A percentile compares a stretch with the other conserved stretches of the same genome.
phyloP scores from a whole-genome alignment of 2,888 invertebrate genomes.

The Portevinia maculata region DNA sequence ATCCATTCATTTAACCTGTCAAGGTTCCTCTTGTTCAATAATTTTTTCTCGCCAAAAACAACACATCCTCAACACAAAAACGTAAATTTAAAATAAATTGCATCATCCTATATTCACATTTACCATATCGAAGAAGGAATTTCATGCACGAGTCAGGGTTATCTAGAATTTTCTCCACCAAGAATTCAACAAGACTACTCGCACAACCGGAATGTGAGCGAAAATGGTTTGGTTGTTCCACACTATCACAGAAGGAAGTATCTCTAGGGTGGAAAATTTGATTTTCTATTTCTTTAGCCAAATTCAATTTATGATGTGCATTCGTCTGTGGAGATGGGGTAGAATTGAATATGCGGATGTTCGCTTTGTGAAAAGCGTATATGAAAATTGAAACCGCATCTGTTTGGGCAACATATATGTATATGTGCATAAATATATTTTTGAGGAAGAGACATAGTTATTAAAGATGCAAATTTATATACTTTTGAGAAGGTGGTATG shows the following conservation, averaged over 20 bases:
- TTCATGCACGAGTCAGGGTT: slow-evolving; percentile 43
- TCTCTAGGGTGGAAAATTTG: slow-evolving; percentile 64
- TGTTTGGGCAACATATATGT: no score
- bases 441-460: no score
- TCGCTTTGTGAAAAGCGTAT: not conserved
- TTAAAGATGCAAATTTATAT: no score
- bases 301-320: slow-evolving; percentile 72
- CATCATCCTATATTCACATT: not conserved
- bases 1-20: no score
- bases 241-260: slow-evolving; percentile 1
- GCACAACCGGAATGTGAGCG: slow-evolving; percentile 18
- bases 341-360: not conserved
- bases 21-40: no score
- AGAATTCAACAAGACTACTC: slow-evolving; percentile 1
- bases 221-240: slow-evolving; percentile 8
- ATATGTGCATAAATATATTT: no score
- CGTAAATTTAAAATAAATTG: no score
- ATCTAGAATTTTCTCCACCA: slow-evolving; percentile 23
- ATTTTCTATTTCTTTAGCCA: slow-evolving; percentile 64
- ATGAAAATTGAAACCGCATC: slow-evolving; percentile 63
- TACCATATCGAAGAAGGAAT: slow-evolving; percentile 4
- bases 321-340: slow-evolving; percentile 6
- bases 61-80: no score
- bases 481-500: no score
- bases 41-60: no score